Conservation (phyloP, 2,113 vertebrate genomes). For the Capra hircus region DNA sequence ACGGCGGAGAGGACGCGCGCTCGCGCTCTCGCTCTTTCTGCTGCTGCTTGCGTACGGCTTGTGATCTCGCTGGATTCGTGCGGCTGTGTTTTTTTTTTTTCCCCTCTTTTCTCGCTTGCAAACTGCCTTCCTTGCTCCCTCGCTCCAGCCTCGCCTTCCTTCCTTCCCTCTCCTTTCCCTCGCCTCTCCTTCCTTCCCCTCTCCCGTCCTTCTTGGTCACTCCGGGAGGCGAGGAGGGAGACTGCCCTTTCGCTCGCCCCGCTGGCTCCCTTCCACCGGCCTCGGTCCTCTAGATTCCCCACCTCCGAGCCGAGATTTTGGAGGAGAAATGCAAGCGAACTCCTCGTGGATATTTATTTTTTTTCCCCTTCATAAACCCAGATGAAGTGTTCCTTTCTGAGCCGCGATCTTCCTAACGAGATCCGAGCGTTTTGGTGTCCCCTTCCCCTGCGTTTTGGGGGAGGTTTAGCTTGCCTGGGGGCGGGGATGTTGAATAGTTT, state of each 20-base stretch:
- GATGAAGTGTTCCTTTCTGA: conserved; percentile 57
- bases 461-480: conserved; percentile 42
- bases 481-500: conserved; percentile 66
- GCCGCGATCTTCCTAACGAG: conserved; percentile 39
- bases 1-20: conserved; percentile 60
- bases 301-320: conserved; percentile 63
- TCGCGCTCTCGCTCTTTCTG: conserved; percentile 56
- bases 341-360: neutral
- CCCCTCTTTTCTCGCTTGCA: conserved; percentile 48
- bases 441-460: conserved; percentile 26
- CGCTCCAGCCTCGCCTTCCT: neutral
- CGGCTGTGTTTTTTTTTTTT: conserved; percentile 35
- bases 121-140: conserved; percentile 48
- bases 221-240: conserved; percentile 45
- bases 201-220: conserved; percentile 43
- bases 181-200: conserved; percentile 23
- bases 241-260: conserved; percentile 41
- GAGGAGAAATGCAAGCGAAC: conserved; percentile 62
- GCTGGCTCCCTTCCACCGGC: conserved; percentile 63
- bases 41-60: conserved; percentile 69
- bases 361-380: neutral
- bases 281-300: conserved; percentile 47
- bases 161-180: conserved; percentile 17
- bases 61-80: conserved; percentile 64
- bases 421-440: conserved; percentile 37